Conservation (phyloP, 1,140 invertebrate genomes). For the Ericerus pela region DNA sequence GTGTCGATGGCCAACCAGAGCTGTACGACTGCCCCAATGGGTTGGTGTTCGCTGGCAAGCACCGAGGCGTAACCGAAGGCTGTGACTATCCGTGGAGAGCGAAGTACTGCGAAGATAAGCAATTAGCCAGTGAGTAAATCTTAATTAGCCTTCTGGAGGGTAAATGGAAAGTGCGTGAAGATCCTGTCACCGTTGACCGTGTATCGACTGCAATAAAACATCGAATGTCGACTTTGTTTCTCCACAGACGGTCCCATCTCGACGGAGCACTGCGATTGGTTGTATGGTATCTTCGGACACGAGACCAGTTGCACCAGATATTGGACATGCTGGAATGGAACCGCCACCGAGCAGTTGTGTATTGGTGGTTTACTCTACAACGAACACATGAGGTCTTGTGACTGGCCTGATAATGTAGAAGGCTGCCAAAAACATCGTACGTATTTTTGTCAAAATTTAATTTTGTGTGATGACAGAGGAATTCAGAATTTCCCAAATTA, state of each 20-base stretch:
- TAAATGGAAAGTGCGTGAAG: too few species aligned
- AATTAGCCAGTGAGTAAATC: slow-evolving; percentile 46
- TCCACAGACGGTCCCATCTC: slow-evolving; percentile 62
- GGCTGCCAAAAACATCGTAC: slow-evolving; percentile 88
- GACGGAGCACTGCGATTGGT: slow-evolving; percentile 78
- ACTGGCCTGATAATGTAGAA: slow-evolving; percentile 84
- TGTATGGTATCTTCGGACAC: slow-evolving; percentile 84
- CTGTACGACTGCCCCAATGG: slow-evolving; percentile 81
- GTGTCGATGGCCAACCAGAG: slow-evolving; percentile 56
- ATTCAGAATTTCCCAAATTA: too few species aligned
- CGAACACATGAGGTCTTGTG: slow-evolving; percentile 74
- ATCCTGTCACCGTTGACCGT: too few species aligned
- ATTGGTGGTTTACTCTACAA: slow-evolving; percentile 83
- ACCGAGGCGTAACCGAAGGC: slow-evolving; percentile 67
- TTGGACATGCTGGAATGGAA: slow-evolving; percentile 91
- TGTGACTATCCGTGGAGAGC: slow-evolving; percentile 80
- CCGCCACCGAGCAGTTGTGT: slow-evolving; percentile 80
- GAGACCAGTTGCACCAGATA: slow-evolving; percentile 83
- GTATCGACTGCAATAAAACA: too few species aligned
- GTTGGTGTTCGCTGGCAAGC: slow-evolving; percentile 72
- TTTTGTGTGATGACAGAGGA: background rate
- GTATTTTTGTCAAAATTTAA: too few species aligned
- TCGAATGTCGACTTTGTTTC: too few species aligned
- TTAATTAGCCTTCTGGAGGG: background rate
- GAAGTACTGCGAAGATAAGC: slow-evolving; percentile 65